These are phyloP conservation scores for Linyphia triangularis DNA, from an alignment of 2,888 invertebrate species.

Conservation along the genomic window DNA sequence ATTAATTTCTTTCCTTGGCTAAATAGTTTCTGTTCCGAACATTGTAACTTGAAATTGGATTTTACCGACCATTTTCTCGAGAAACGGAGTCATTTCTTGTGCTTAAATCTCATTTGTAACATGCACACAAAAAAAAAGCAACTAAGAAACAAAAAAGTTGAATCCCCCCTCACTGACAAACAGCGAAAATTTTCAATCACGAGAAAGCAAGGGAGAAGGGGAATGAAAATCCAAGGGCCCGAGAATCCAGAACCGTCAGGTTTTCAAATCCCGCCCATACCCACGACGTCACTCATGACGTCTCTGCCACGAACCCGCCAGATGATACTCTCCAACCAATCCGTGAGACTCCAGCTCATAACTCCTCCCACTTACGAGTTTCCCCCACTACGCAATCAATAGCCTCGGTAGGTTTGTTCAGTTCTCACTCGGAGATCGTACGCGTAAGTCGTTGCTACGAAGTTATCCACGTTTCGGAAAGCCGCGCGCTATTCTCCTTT, in stretches of 20 bases:
- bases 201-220: neutral
- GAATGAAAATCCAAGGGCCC: neutral
- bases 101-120: too few relatives aligned
- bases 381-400: constrained; percentile 22
- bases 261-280: neutral
- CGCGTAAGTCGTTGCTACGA: neutral
- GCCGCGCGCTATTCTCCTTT: neutral
- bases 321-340: neutral
- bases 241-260: constrained; percentile 2
- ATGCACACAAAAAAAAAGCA: too few relatives aligned
- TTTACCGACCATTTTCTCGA: too few relatives aligned
- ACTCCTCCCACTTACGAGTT: neutral
- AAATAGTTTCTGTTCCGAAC: too few relatives aligned
- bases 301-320: neutral
- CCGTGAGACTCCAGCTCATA: neutral
- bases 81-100: too few relatives aligned
- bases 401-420: neutral
- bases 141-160: neutral
- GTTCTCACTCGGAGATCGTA: constrained; percentile 1
- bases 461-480: too few relatives aligned
- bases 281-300: neutral
- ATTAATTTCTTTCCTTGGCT: too few relatives aligned
- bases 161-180: neutral
- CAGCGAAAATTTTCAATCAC: constrained; percentile 3
- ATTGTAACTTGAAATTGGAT: too few relatives aligned